These are phyloP conservation scores for Ophthalmolycus amberensis DNA, from an alignment of 2,113 vertebrate species.

Conservation along the genomic window DNA sequence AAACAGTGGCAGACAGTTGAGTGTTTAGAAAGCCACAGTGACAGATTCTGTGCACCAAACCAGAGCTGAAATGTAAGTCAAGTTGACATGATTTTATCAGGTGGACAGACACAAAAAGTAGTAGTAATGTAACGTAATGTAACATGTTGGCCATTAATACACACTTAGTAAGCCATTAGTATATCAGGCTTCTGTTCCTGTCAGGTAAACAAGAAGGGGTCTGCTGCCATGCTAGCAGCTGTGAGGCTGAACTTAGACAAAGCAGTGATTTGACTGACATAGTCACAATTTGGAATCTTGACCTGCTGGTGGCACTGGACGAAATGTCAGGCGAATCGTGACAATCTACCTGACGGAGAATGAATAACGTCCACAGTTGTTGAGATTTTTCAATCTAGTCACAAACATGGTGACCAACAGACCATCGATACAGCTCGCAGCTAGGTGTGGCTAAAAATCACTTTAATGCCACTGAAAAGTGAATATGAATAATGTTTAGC, in stretches of 20 bases:
- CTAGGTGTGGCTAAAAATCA: neutral
- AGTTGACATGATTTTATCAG: neutral
- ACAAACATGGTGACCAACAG: neutral
- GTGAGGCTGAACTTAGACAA: neutral
- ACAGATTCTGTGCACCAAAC: neutral
- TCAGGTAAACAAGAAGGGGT: neutral
- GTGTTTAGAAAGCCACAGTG: neutral
- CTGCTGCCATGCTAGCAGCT: neutral
- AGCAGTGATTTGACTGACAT: neutral
- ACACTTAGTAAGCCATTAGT: neutral
- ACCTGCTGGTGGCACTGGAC: neutral
- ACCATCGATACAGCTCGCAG: neutral
- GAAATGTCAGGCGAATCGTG: neutral
- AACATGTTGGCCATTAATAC: neutral
- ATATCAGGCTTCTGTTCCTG: neutral
- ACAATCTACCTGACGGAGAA: neutral
- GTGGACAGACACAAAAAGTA: neutral
- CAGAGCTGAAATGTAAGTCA: neutral
- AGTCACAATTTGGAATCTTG: neutral
- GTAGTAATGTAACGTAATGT: neutral
- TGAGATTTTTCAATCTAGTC: too few relatives aligned
- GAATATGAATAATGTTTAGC: neutral
- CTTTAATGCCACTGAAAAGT: neutral
- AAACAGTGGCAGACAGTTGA: neutral
- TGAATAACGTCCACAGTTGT: neutral